These are phyloP conservation scores for Spea hammondii DNA, from an alignment of 2,797 vertebrate species.

Conservation along the genomic window DNA sequence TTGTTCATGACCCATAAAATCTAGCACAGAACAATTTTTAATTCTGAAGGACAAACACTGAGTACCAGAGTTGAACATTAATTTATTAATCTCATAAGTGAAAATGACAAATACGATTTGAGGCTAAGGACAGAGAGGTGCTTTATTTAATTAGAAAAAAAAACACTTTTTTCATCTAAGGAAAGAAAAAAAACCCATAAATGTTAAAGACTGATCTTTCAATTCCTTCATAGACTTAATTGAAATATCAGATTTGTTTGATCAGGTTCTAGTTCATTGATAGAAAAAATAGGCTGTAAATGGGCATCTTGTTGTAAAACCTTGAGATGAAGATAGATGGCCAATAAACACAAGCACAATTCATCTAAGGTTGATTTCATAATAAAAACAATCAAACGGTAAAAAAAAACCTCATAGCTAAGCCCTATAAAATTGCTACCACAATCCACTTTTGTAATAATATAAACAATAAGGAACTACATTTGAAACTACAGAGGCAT, in stretches of 20 bases:
- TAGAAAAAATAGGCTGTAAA: too few species aligned
- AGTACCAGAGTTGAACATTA: conserved; percentile 15
- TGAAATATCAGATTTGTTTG: neutral
- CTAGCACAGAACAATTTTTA: neutral
- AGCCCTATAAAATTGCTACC: too few species aligned
- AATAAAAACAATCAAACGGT: too few species aligned
- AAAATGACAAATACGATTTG: conserved; percentile 17
- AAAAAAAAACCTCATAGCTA: too few species aligned
- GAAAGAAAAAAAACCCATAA: neutral
- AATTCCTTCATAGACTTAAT: neutral
- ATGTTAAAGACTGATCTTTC: neutral
- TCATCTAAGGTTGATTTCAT: too few species aligned
- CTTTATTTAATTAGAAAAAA: conserved; percentile 31
- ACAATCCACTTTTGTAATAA: too few species aligned
- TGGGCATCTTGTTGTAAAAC: too few species aligned
- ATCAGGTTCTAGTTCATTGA: too few species aligned
- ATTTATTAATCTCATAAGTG: conserved; percentile 30
- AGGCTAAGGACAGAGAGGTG: conserved; percentile 7
- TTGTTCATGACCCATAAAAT: neutral
- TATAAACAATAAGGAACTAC: too few species aligned
- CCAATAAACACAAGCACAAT: too few species aligned
- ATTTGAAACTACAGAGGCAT: too few species aligned
- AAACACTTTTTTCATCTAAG: conserved; percentile 7
- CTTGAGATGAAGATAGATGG: too few species aligned
- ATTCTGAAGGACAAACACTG: conserved; percentile 28